phyloP scores from a whole-genome alignment of 2,797 vertebrate genomes.

The Hippopotamyrus pictus region DNA sequence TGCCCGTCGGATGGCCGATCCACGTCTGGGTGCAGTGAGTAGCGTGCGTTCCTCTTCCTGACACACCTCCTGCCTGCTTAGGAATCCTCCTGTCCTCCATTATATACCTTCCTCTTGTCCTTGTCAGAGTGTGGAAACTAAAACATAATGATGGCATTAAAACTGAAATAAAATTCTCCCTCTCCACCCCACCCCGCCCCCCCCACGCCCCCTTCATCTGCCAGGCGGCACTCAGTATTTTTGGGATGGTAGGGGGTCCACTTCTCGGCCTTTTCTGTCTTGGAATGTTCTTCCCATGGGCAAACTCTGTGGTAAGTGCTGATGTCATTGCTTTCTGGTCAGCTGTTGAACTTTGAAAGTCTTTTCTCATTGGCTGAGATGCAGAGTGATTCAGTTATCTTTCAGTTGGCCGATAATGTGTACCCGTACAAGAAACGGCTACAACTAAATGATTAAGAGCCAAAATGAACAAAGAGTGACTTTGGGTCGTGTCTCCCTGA shows the following conservation, averaged over 20 bases:
- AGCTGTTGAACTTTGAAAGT: not conserved
- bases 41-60: not conserved
- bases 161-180: not conserved
- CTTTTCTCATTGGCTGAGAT: not conserved
- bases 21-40: not conserved
- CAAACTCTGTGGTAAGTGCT: conserved; percentile 74
- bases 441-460: not conserved
- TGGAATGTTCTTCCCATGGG: conserved; percentile 89
- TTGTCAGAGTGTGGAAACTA: not conserved
- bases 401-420: not conserved
- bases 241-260: conserved; percentile 92
- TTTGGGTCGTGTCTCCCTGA: not conserved
- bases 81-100: not conserved
- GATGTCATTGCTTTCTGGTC: not conserved
- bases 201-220: not conserved
- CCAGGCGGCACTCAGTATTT: conserved; percentile 93
- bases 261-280: conserved; percentile 84
- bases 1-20: no score
- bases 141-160: not conserved
- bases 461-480: not conserved
- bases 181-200: not conserved
- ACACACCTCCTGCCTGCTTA: not conserved
- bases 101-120: not conserved
- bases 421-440: not conserved
- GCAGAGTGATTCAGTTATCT: not conserved